Conservation (phyloP, 2,113 vertebrate genomes). For the Rhagologus leucostigma region DNA sequence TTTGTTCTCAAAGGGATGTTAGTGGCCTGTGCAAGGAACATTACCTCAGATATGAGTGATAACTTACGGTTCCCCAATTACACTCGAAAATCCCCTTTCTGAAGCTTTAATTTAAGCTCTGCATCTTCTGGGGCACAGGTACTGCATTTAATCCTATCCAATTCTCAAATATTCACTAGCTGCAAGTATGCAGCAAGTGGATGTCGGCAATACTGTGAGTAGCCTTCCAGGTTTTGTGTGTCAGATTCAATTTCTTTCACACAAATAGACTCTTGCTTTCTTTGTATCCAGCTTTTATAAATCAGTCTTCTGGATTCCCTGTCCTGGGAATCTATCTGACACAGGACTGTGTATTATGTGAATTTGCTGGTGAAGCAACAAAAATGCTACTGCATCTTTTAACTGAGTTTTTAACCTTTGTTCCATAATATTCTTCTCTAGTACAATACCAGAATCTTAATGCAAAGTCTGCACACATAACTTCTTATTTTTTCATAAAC, state of each 20-base stretch:
- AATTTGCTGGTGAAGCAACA: not conserved
- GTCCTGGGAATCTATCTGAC: not conserved
- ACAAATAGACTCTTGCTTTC: not conserved
- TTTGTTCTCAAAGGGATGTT: not conserved
- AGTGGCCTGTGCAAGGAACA: not conserved
- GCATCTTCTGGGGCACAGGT: not conserved
- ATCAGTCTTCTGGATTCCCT: not conserved
- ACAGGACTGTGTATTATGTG: not conserved
- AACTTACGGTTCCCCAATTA: not conserved
- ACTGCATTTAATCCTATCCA: not conserved
- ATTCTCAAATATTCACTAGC: not conserved
- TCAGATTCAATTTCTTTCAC: not conserved
- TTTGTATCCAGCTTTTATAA: not conserved
- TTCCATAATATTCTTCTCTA: not conserved
- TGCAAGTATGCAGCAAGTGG: not conserved
- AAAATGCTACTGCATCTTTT: not conserved
- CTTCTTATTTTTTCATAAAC: not conserved
- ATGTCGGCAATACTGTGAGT: not conserved
- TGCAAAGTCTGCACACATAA: not conserved
- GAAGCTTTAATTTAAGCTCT: not conserved
- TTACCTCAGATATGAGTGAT: not conserved
- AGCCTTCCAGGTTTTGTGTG: not conserved
- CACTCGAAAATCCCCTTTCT: not conserved
- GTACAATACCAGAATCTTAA: not conserved
- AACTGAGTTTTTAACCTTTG: not conserved